Conservation (phyloP, 2,888 invertebrate species). For the Lithophane leautieri region DNA sequence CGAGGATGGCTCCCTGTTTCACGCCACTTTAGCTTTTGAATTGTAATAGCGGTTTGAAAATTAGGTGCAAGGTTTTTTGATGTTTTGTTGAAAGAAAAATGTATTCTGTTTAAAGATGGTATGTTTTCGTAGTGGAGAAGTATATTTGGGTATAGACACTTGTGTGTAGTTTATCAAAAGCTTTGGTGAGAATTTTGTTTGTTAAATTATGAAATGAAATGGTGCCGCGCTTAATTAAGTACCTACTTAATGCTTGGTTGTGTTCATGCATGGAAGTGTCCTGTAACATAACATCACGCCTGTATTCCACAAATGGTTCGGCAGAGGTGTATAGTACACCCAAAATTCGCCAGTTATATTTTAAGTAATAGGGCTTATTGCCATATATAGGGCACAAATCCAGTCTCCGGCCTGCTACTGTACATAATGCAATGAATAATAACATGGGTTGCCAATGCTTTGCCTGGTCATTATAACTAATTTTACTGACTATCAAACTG, state of each 20-base stretch:
- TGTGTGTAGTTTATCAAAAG: constrained; percentile 8
- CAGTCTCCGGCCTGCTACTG: neutral
- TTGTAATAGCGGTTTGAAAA: constrained; percentile 46
- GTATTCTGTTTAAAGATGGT: neutral
- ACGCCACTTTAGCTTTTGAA: constrained; percentile 66
- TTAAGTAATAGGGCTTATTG: neutral
- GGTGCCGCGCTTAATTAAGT: neutral
- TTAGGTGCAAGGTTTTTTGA: constrained; percentile 40
- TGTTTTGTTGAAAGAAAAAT: neutral
- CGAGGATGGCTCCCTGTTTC: constrained; percentile 61
- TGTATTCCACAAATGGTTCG: neutral
- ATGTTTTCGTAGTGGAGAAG: neutral
- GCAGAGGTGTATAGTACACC: neutral
- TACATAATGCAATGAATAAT: neutral
- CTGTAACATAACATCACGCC: neutral
- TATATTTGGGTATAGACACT: neutral
- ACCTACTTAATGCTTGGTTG: neutral
- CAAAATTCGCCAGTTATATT: too few species aligned
- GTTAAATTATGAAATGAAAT: neutral
- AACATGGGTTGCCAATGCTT: neutral
- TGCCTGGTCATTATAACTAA: neutral
- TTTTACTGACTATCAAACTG: constrained; percentile 4
- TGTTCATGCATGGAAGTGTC: neutral
- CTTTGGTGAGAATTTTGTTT: neutral
- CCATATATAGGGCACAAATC: neutral